Evolutionary conservation across 2,888 invertebrate genomes (phyloP).

Genomic region (Aethes cnicana): DNA sequence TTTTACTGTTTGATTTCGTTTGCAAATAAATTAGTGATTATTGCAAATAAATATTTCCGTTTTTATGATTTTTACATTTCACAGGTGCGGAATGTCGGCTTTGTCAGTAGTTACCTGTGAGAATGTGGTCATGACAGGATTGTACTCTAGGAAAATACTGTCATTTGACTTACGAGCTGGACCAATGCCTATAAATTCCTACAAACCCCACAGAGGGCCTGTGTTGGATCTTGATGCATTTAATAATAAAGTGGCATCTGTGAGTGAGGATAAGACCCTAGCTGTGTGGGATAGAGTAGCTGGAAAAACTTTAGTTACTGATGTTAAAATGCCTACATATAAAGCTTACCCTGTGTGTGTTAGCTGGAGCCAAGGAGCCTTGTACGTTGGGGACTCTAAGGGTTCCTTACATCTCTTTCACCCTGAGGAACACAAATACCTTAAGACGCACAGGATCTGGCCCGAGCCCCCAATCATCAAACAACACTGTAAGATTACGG

Average conservation of each 20-base stretch:
- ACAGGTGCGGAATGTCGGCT: conserved; percentile 77
- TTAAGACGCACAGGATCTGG: conserved; percentile 64
- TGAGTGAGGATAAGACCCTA: conserved; percentile 83
- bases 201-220: conserved; percentile 78
- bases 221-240: conserved; percentile 67
- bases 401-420: conserved; percentile 68
- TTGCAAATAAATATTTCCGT: too few relatives aligned
- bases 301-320: conserved; percentile 62
- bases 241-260: conserved; percentile 78
- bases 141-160: conserved; percentile 79
- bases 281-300: conserved; percentile 81
- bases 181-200: conserved; percentile 58
- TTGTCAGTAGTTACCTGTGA: conserved; percentile 75
- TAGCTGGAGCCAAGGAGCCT: conserved; percentile 63
- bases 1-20: too few relatives aligned
- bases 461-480: conserved; percentile 58
- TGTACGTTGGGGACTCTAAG: conserved; percentile 74
- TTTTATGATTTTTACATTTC: conserved; percentile 39
- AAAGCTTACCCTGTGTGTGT: conserved; percentile 70
- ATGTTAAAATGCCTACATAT: conserved; percentile 62
- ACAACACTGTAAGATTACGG: conserved; percentile 67
- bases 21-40: too few relatives aligned
- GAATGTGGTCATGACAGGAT: conserved; percentile 76
- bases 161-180: conserved; percentile 78
- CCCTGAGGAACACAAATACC: conserved; percentile 56